These are phyloP conservation scores for Microplitis deprimator DNA, from an alignment of 2,888 invertebrate genomes.

Conservation along the genomic window DNA sequence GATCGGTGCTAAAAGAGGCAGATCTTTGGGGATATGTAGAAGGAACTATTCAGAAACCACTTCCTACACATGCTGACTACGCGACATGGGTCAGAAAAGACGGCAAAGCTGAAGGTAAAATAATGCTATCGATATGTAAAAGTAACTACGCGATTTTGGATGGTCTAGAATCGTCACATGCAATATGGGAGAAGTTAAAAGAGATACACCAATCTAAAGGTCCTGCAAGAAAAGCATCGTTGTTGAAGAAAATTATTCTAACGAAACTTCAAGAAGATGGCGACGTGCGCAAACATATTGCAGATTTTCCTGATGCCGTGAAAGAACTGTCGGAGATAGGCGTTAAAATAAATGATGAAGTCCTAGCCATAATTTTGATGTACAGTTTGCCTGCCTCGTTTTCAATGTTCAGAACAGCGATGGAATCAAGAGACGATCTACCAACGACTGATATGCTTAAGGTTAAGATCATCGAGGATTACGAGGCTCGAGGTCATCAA, in stretches of 20 bases:
- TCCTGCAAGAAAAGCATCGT: not conserved
- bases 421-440: slow-evolving; percentile 35
- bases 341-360: not conserved
- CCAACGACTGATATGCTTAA: slow-evolving; percentile 24
- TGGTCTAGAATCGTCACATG: too few relatives aligned
- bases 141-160: too few relatives aligned
- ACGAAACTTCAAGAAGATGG: slow-evolving; percentile 42
- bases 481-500: slow-evolving; percentile 19
- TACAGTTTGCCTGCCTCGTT: slow-evolving; percentile 33
- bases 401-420: slow-evolving; percentile 35
- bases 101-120: not conserved
- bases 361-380: slow-evolving; percentile 28
- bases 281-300: slow-evolving; percentile 42
- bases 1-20: not conserved
- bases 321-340: not conserved
- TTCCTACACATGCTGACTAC: not conserved
- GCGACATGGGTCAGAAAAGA: not conserved
- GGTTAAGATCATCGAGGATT: slow-evolving; percentile 40
- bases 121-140: too few relatives aligned
- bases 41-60: not conserved
- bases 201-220: too few relatives aligned
- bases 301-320: not conserved
- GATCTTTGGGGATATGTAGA: not conserved
- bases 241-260: slow-evolving; percentile 3
- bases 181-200: too few relatives aligned